These are phyloP conservation scores for Pinna nobilis DNA, from an alignment of 1,140 invertebrate species.

Conservation along the genomic window DNA sequence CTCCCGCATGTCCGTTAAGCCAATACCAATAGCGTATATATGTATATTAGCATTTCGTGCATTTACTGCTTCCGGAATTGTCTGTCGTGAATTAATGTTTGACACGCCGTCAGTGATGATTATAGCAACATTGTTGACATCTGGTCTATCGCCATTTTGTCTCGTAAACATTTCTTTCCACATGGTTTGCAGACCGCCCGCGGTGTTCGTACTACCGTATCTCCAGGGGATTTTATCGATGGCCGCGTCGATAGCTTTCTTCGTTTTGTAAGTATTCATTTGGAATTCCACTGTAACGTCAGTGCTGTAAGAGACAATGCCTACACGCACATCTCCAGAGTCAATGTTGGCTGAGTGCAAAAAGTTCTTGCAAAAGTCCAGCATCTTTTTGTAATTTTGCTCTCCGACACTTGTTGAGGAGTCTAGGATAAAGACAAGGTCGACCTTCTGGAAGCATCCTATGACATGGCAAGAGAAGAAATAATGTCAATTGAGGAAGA, in stretches of 20 bases:
- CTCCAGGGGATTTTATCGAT: slow-evolving; percentile 51
- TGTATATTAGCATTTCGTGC: slow-evolving; percentile 44
- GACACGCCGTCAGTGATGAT: slow-evolving; percentile 59
- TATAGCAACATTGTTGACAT: slow-evolving; percentile 51
- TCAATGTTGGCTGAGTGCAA: slow-evolving; percentile 57
- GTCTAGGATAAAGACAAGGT: slow-evolving; percentile 69
- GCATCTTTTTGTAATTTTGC: slow-evolving; percentile 57
- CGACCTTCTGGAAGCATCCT: slow-evolving; percentile 30
- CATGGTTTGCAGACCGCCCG: slow-evolving; percentile 40
- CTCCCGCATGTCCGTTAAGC: slow-evolving; percentile 46
- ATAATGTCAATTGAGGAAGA: too few species aligned
- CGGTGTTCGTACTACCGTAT: slow-evolving; percentile 54
- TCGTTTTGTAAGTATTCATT: slow-evolving; percentile 37
- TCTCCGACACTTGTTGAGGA: slow-evolving; percentile 61
- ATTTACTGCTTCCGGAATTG: slow-evolving; percentile 50
- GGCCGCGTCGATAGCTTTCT: slow-evolving; percentile 37
- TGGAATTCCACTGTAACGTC: slow-evolving; percentile 45
- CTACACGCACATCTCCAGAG: slow-evolving; percentile 57
- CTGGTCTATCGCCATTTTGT: slow-evolving; percentile 49
- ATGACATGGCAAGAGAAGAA: too few species aligned
- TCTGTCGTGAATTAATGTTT: slow-evolving; percentile 53
- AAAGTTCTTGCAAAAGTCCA: slow-evolving; percentile 61
- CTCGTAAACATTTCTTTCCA: slow-evolving; percentile 39
- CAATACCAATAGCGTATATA: slow-evolving; percentile 58
- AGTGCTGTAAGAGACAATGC: slow-evolving; percentile 56